phyloP scores from a whole-genome alignment of 2,797 vertebrate species.

The Lerista edwardsae region DNA sequence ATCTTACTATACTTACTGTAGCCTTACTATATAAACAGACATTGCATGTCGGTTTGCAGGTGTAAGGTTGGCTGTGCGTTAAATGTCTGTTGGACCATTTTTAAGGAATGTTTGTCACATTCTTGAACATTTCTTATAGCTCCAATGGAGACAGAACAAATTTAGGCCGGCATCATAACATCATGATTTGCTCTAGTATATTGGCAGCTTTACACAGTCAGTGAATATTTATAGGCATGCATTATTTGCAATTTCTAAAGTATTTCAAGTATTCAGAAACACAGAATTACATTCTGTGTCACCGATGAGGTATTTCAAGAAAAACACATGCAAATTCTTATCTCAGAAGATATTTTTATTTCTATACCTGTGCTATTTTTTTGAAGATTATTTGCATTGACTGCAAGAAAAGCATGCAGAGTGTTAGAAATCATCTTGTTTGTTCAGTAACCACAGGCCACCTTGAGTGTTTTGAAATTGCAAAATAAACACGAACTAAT shows the following conservation, averaged over 20 bases:
- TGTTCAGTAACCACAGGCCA: not conserved
- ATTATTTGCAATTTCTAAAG: not conserved
- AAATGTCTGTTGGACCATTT: not conserved
- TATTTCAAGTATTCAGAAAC: not conserved
- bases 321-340: not conserved
- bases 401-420: constrained; percentile 54
- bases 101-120: not conserved
- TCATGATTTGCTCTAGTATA: not conserved
- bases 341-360: not conserved
- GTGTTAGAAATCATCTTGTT: constrained; percentile 46
- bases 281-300: not conserved
- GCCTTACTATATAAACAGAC: too few relatives aligned
- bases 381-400: constrained; percentile 56
- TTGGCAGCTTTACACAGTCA: not conserved
- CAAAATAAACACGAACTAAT: not conserved
- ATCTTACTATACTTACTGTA: too few relatives aligned
- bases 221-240: not conserved
- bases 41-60: not conserved
- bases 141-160: not conserved
- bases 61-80: not conserved
- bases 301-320: not conserved
- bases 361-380: not conserved
- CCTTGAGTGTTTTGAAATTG: not conserved
- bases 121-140: not conserved
- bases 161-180: not conserved